A percentile compares a stretch with the other conserved stretches of the same genome.
phyloP scores from a whole-genome alignment of 2,113 vertebrate species.

The Aythya baeri region DNA sequence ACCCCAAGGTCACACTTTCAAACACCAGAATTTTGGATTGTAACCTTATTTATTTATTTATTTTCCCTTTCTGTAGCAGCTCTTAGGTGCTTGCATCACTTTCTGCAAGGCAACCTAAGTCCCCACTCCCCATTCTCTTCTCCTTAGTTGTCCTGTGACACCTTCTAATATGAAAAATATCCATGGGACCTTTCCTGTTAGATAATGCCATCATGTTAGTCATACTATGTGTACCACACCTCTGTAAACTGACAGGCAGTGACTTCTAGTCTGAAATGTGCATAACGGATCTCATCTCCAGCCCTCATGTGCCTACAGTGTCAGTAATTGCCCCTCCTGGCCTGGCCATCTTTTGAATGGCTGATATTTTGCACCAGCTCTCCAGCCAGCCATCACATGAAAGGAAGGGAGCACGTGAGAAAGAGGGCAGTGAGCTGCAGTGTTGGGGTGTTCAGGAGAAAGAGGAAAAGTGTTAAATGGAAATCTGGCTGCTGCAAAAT shows the following conservation, averaged over 20 bases:
- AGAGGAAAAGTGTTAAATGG: slow-evolving; percentile 14
- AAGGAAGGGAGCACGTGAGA: neutral
- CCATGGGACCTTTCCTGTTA: neutral
- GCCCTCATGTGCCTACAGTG: neutral
- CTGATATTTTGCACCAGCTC: slow-evolving; percentile 35
- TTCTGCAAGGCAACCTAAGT: neutral
- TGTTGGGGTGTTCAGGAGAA: neutral
- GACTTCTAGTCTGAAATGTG: neutral
- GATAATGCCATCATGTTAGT: neutral
- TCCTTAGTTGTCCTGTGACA: neutral
- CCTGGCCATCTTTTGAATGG: neutral
- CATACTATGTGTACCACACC: neutral
- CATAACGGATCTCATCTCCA: neutral
- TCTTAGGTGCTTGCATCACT: neutral
- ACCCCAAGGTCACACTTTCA: neutral
- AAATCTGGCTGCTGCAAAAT: slow-evolving; percentile 44
- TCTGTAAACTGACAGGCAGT: neutral
- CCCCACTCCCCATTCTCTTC: neutral
- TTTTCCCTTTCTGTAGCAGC: neutral
- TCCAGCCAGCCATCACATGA: slow-evolving; percentile 34
- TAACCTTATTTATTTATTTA: neutral
- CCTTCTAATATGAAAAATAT: neutral
- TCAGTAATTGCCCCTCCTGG: neutral
- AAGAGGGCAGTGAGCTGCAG: neutral
- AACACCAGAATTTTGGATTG: neutral